Conservation (phyloP, 2,888 invertebrate species). For the Stenodema calcarata region DNA sequence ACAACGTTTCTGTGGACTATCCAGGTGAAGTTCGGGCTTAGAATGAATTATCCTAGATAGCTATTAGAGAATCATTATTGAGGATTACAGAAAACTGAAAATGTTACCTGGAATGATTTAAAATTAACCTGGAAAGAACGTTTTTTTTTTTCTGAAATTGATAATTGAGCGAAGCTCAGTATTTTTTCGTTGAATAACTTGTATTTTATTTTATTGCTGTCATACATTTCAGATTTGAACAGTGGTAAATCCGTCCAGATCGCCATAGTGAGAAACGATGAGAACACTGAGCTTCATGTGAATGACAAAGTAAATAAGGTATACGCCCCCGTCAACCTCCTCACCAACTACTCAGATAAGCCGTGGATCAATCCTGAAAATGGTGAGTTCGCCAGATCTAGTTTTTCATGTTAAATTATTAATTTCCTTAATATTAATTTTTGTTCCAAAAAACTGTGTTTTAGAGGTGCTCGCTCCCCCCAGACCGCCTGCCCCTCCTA, state of each 20-base stretch:
- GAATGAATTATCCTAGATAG: too few species aligned
- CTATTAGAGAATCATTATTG: too few species aligned
- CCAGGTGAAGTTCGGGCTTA: constrained; percentile 61
- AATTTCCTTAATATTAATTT: too few species aligned
- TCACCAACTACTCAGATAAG: constrained; percentile 81
- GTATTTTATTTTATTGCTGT: background rate
- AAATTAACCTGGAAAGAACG: too few species aligned
- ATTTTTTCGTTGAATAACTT: background rate
- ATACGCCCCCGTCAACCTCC: constrained; percentile 71
- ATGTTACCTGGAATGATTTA: too few species aligned
- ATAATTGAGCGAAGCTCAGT: too few species aligned
- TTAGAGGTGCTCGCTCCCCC: constrained; percentile 86
- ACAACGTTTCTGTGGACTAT: constrained; percentile 78
- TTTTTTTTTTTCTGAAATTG: too few species aligned
- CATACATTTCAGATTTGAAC: constrained; percentile 70
- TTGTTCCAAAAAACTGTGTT: too few species aligned
- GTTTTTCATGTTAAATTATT: too few species aligned
- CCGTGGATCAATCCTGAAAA: constrained; percentile 79
- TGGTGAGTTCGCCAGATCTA: constrained; percentile 44
- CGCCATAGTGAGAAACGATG: constrained; percentile 78
- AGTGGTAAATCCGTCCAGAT: constrained; percentile 86
- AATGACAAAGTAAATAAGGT: constrained; percentile 78
- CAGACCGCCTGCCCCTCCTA: constrained; percentile 86
- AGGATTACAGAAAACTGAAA: background rate
- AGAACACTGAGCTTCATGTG: constrained; percentile 79